Base-by-base conservation (phyloP, 2,113 vertebrate genomes). In the Zosterops hypoxanthus region DNA sequence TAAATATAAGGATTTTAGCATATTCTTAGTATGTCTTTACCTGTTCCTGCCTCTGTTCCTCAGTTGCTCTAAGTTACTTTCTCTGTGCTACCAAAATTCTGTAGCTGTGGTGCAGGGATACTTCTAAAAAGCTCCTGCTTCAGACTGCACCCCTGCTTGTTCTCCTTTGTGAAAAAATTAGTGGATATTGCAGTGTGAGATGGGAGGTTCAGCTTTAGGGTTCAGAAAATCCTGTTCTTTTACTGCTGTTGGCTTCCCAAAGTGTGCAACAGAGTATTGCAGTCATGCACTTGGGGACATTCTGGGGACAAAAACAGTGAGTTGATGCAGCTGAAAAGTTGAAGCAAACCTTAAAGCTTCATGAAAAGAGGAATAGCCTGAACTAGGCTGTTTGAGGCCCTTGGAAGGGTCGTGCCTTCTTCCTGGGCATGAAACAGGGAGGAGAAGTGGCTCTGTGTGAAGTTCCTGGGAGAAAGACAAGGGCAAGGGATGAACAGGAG, bases 241-340 rank as follows among this genome's bases (percentile, higher is more conserved):
- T 29, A 1, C 31, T 82, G 70, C 39, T 52, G 12, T 39, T 77
- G 26, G 3, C 41, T 89, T 89, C n/a, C 65, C 41, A 14, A 6
- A 21, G 33, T 20, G 34, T 5, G 23, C 29, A 25, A 3, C 29
- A 10, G 33, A 29, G 36, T 53, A 44, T 8, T 3, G 21, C 7
- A 7, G 3, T 20, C 5, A 1, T 6, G 1, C 0, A 0, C 39
- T 82, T 70, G 44, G 11, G 68, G 46, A 26, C 1, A 0, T 47
- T 77, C n/a, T 39, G n/a, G 28, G 50, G n/a, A 8, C 20, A 39
- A 59, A 53, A 33, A 9, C 25, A 25, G 34, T 2, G 1, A 57
- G 21, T 6, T 28, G 14, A 71, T 71, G 26, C 29, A 29, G 20
- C 31, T 73, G 47, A n/a, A 50, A 73, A 82, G 29, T 34, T 33